Evolutionary conservation across 2,888 invertebrate genomes (phyloP), one percentile per base, ranked within the genome.

Genomic region (Dryomyza anilis): DNA sequence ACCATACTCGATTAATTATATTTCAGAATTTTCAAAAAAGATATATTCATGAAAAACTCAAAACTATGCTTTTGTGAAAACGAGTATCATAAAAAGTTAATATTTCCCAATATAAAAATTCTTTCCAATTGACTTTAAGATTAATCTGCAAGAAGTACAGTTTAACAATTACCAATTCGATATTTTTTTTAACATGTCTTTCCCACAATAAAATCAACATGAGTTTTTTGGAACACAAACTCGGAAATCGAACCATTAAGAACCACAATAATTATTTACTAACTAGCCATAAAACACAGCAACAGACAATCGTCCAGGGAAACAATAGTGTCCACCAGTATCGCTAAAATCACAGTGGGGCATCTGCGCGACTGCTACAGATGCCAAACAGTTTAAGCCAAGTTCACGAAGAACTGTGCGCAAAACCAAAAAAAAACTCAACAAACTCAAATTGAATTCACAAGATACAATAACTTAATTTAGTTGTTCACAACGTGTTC

Each of bases 381-480:
- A 52, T 55, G 27, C 12, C n/a, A 33, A 30, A 2, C 6, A 30
- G 19, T 30, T 30, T 30, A 29, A 43, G 16, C 23, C 3, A 1
- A 29, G 27, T 6, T 4, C 12, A 29, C 1, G 36, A 36, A 39
- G 23, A 39, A 23, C 14, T 1, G 6, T 3, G 16, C 3, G 33
- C 21, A 10, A 43, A 45, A 43, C n/a, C n/a, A n/a, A n/a, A n/a
- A n/a, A n/a, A n/a, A n/a, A n/a, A n/a, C n/a, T n/a, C n/a, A n/a
- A n/a, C n/a, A n/a, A n/a, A n/a, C n/a, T n/a, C n/a, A n/a, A n/a
- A n/a, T n/a, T 21, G 7, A 59, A 30, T 59, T 23, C 33, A n/a
- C 33, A 59, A 46, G 59, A 48, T 30, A 59, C 59, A 59, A 59
- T 59, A 48, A 59, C 59, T 59, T 59, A 59, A 59, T 59, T 59